Evolutionary conservation across 2,888 invertebrate species (phyloP), one percentile per base, ranked within the genome.

Genomic region (Ceriagrion tenellum): DNA sequence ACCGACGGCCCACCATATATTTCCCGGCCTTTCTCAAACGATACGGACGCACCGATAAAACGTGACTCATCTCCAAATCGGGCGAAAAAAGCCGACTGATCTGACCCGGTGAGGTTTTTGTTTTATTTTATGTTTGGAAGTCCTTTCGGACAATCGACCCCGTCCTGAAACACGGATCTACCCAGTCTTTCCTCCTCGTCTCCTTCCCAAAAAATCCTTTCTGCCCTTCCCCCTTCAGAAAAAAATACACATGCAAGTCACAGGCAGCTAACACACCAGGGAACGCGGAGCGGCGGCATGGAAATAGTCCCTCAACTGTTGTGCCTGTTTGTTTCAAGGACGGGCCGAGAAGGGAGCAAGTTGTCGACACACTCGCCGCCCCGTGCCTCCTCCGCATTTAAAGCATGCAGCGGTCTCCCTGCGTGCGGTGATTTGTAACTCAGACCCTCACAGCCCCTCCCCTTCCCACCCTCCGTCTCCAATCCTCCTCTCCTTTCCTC

Each of bases 381-480:
- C 69, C n/a, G 0, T n/a, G n/a, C n/a, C 69, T n/a, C 69, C n/a
- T 8, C 69, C 81, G 35, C 81, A 35, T 81, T 81, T 81, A 81
- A 59, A 59, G 35, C 81, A 81, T 81, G 81, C 81, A 81, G 35
- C 81, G 81, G 30, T 59, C 69, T 23, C 16, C 81, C 81, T 35
- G 35, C 81, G 81, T 81, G 81, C 81, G 35, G 81, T 35, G 81
- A 81, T 81, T 81, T 81, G 81, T 81, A 81, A 81, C 81, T 10
- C 18, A n/a, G 10, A 30, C n/a, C 74, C 74, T 30, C n/a, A n/a
- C n/a, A 16, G 8, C 30, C 30, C 74, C n/a, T 30, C 74, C 74
- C 23, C 20, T 20, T 63, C 63, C 16, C 13, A 8, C 30, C 30
- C n/a, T 13, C 74, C 74, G 13, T 4, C 63, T 23, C 63, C 63